phyloP scores from a whole-genome alignment of 2,113 vertebrate genomes.

The Felis catus region DNA sequence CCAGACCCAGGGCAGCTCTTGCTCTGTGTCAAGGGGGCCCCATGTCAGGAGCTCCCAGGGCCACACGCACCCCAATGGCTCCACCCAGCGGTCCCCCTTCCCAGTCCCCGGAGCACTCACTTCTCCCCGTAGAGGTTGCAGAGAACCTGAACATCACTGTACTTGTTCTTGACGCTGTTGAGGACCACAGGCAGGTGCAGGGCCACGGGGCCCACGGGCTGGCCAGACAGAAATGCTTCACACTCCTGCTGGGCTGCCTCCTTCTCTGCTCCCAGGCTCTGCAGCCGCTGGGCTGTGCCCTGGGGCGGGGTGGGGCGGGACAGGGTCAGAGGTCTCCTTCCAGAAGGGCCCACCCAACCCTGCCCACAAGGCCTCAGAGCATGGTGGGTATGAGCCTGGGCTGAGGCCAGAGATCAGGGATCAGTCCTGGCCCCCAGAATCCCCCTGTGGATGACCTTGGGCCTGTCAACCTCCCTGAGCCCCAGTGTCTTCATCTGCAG shows the following conservation, averaged over 20 bases:
- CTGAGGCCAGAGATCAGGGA: neutral
- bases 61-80: accelerated
- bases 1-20: slow-evolving; percentile 91
- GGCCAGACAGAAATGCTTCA: slow-evolving; percentile 87
- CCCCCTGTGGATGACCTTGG: neutral
- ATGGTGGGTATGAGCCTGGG: neutral
- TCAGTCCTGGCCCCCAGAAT: neutral
- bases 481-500: neutral
- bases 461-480: neutral
- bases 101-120: slow-evolving; percentile 81
- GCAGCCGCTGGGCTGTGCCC: slow-evolving; percentile 86
- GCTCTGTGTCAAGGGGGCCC: slow-evolving; percentile 83
- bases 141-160: slow-evolving; percentile 86
- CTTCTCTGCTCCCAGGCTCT: slow-evolving; percentile 88
- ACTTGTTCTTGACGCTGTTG: slow-evolving; percentile 90
- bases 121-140: slow-evolving; percentile 91
- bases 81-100: neutral
- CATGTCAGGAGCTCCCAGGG: accelerated
- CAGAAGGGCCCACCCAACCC: neutral
- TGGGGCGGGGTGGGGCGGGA: slow-evolving; percentile 62
- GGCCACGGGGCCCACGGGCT: slow-evolving; percentile 80
- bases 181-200: slow-evolving; percentile 89
- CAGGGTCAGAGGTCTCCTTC: neutral
- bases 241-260: slow-evolving; percentile 87
- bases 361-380: neutral